Percentiles rank a stretch among this genome's conserved stretches.
These are phyloP conservation scores for Pseudomyrmex flavicornis DNA, from an alignment of 1,140 invertebrate genomes.

Conservation along the genomic window DNA sequence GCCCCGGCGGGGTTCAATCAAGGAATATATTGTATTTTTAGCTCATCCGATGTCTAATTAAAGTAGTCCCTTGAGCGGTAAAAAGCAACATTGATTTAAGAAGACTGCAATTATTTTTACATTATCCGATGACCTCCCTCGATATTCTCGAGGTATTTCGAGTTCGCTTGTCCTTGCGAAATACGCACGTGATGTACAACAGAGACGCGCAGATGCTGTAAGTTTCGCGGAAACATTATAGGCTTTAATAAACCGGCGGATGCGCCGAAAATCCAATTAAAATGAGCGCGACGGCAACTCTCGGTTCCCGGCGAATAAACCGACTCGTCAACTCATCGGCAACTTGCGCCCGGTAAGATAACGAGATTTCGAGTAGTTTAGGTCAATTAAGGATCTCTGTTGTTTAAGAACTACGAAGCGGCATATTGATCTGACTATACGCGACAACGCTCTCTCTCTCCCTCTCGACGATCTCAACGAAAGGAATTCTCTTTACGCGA, in stretches of 20 bases:
- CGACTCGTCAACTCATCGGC: constrained; percentile 21
- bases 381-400: constrained; percentile 23
- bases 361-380: constrained; percentile 46
- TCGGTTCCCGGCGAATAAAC: too few species aligned
- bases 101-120: constrained; percentile 28
- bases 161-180: constrained; percentile 17
- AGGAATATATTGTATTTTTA: constrained; percentile 33
- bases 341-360: constrained; percentile 22
- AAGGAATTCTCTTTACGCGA: background rate
- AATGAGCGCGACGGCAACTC: too few species aligned
- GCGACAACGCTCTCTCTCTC: background rate
- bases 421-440: constrained; percentile 9
- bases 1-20: background rate
- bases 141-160: constrained; percentile 30
- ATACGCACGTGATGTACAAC: too few species aligned
- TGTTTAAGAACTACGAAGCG: constrained; percentile 34
- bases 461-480: too few species aligned
- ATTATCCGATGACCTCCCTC: background rate
- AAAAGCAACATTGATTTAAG: constrained; percentile 31
- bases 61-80: background rate
- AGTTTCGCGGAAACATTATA: background rate
- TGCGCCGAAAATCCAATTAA: too few species aligned
- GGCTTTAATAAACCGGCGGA: background rate
- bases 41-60: background rate
- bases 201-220: background rate